Percentiles rank a stretch among this genome's conserved stretches.
These are phyloP conservation scores for Dorcus hopei DNA, from an alignment of 2,888 invertebrate genomes.

Conservation along the genomic window DNA sequence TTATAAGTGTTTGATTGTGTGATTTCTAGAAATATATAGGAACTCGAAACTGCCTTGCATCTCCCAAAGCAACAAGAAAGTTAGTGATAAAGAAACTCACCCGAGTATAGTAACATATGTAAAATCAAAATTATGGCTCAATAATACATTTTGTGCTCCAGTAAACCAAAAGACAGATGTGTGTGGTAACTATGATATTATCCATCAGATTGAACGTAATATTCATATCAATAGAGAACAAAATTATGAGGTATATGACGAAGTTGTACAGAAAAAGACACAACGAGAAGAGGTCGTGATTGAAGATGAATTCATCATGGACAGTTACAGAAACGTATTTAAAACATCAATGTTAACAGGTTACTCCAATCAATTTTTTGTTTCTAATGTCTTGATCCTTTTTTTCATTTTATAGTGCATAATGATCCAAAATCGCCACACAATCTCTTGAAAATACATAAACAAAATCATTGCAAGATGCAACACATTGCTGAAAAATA, in stretches of 20 bases:
- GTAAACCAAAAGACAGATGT: conserved; percentile 10
- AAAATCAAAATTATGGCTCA: conserved; percentile 22
- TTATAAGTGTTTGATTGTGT: neutral
- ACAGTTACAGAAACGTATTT: conserved; percentile 15
- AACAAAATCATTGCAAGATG: conserved; percentile 35
- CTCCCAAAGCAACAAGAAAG: too few species aligned
- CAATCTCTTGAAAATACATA: conserved; percentile 44
- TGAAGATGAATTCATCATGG: conserved; percentile 6
- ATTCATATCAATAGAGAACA: conserved; percentile 4
- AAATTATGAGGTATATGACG: conserved; percentile 8
- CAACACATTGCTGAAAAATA: conserved; percentile 26
- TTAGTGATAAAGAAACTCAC: neutral
- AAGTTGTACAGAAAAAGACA: conserved; percentile 2
- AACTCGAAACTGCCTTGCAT: neutral
- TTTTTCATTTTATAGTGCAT: conserved; percentile 15
- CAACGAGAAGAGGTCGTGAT: neutral
- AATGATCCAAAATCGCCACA: conserved; percentile 56
- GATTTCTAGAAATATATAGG: neutral
- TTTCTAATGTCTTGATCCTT: neutral
- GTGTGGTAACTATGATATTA: conserved; percentile 17
- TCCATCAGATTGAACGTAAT: conserved; percentile 4
- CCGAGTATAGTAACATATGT: conserved; percentile 17
- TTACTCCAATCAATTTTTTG: conserved; percentile 7
- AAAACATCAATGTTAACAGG: conserved; percentile 30
- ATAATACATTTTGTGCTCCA: conserved; percentile 21